Evolutionary conservation across 2,113 vertebrate species (phyloP), one percentile per base, ranked within the genome.

Genomic region (Cyrtonyx montezumae): DNA sequence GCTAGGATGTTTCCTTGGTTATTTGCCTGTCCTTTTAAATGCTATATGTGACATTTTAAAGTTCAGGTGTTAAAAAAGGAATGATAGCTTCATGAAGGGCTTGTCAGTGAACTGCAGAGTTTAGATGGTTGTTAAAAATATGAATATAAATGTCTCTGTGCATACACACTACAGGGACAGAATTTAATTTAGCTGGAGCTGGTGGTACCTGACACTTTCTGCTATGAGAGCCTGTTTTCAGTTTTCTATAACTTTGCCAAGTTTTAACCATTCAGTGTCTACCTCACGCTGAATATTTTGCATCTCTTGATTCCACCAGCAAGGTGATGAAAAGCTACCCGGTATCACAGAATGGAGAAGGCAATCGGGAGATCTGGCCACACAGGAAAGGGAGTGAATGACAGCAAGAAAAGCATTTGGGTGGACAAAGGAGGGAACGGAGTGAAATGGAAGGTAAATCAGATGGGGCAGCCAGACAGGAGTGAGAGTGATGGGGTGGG

Each of bases 121-220:
- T 97, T 97, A 97, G 96, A 97, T 97, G 92, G 93, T 95, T 97
- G 97, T 97, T 97, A 96, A 93, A 95, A 96, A 97, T 96, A 96
- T 96, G 96, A 97, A 96, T 97, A 97, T 96, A 96, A 96, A 97
- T 97, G 96, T 97, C 95, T 95, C 95, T 92, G 94, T 95, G 95
- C 94, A 96, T 95, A 96, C 93, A 97, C 94, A 96, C 94, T 96
- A 96, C 96, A 97, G 94, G 97, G 97, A 97, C 96, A 96, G 96
- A 97, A 97, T 97, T 96, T 97, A 97, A 96, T 96, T 95, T 97
- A 97, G 94, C 92, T 97, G 93, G 93, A 96, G 94, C 91, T 96
- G 95, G 91, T 96, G 94, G 96, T 94, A 96, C 96, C 95, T 96
- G 95, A 95, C 94, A 94, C 94, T 96, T 96, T 94, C 93, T 94